Conservation (phyloP, 2,113 vertebrate genomes). For the Chlorodrepanis virens region DNA sequence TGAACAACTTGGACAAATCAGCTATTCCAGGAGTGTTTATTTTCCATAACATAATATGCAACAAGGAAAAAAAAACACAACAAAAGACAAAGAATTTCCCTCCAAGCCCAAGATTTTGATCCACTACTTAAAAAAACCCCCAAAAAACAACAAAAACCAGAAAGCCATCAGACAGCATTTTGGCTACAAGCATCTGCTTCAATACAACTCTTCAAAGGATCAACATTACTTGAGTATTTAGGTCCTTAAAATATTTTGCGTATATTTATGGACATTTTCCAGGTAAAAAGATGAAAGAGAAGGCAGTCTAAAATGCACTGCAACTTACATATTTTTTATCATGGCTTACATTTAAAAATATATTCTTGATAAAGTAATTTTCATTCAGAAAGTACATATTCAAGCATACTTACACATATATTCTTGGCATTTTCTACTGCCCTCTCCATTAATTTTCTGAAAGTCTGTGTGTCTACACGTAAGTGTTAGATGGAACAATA, state of each 20-base stretch:
- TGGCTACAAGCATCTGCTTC: neutral
- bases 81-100: neutral
- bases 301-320: neutral
- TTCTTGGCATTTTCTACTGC: neutral
- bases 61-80: neutral
- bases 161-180: neutral
- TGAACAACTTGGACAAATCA: neutral
- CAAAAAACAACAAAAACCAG: rapidly evolving
- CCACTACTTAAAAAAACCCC: neutral
- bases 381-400: neutral
- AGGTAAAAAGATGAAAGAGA: neutral
- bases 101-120: neutral
- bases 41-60: neutral
- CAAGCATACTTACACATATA: rapidly evolving
- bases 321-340: neutral
- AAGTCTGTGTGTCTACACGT: rapidly evolving
- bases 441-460: neutral
- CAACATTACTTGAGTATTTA: neutral
- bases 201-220: neutral
- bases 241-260: neutral
- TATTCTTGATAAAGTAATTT: neutral
- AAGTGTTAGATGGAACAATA: neutral
- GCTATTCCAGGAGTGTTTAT: neutral
- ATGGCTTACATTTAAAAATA: neutral
- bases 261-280: neutral